Conservation (phyloP, 92 coral and sea anemone species). For the Diadumene lineata region DNA sequence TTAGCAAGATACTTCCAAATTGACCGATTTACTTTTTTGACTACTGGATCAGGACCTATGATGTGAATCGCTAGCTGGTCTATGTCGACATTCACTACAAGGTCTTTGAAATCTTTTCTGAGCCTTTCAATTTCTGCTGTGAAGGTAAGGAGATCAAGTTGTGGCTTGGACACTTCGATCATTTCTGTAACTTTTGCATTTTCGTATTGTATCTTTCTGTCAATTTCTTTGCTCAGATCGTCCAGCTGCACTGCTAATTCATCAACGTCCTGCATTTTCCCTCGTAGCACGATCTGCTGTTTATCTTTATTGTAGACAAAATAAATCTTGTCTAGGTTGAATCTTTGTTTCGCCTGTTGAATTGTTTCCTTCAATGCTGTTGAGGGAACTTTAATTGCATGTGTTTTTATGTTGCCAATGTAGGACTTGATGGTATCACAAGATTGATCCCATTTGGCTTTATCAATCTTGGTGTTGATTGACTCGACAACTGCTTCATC, state of each 20-base stretch:
- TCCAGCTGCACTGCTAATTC: constrained; percentile 27
- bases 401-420: neutral
- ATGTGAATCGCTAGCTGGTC: constrained; percentile 22
- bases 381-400: neutral
- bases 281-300: constrained; percentile 19
- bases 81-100: constrained; percentile 16
- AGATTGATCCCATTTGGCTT: constrained; percentile 19
- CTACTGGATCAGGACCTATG: constrained; percentile 30
- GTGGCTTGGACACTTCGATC: constrained; percentile 13
- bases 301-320: neutral
- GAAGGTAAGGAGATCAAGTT: constrained; percentile 20
- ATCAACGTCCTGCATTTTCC: constrained; percentile 38
- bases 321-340: neutral
- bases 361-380: constrained; percentile 20
- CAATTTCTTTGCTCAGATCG: constrained; percentile 38
- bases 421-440: neutral
- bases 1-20: constrained; percentile 44
- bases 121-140: constrained; percentile 33
- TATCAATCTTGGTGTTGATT: constrained; percentile 17
- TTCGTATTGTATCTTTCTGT: constrained; percentile 24
- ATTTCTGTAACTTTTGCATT: constrained; percentile 25
- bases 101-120: constrained; percentile 13
- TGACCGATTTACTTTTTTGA: constrained; percentile 23
- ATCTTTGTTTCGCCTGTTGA: constrained; percentile 10
- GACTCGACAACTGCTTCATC: constrained; percentile 6